phyloP scores from a whole-genome alignment of 23 tunicate genomes.

The Ascidia mentula region DNA sequence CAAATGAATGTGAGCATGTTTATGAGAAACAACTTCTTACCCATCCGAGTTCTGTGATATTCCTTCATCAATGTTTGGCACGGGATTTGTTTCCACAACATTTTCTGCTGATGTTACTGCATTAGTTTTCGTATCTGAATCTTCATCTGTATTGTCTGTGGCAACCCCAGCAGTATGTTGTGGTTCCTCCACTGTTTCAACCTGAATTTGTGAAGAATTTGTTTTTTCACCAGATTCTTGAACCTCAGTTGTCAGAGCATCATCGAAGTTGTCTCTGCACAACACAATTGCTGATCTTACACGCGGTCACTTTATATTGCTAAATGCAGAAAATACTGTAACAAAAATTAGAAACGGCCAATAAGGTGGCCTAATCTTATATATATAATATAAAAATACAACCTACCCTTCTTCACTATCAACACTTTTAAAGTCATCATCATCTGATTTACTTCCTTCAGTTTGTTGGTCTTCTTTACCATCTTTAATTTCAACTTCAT shows the following conservation, averaged over 20 bases:
- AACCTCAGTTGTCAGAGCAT: not conserved
- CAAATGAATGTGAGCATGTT: no score
- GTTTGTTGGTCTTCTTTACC: not conserved
- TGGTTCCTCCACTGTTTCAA: no score
- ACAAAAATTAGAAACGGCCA: not conserved
- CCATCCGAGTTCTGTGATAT: no score
- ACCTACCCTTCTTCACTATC: constrained; percentile 6
- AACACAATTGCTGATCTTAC: no score
- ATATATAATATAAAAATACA: not conserved
- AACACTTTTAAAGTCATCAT: not conserved
- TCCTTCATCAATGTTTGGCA: no score
- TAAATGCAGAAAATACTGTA: no score
- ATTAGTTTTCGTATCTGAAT: not conserved
- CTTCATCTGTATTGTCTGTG: no score
- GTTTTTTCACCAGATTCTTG: not conserved
- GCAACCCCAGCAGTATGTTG: no score
- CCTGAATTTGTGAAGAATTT: no score
- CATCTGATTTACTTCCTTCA: not conserved
- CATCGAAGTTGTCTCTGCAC: not conserved
- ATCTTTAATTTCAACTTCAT: not conserved
- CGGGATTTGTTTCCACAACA: no score
- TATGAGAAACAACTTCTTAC: no score
- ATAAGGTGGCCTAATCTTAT: not conserved
- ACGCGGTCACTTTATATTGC: no score
- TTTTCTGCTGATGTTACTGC: not conserved